phyloP scores from a whole-genome alignment of 2,113 vertebrate species.

The Otus sunia region DNA sequence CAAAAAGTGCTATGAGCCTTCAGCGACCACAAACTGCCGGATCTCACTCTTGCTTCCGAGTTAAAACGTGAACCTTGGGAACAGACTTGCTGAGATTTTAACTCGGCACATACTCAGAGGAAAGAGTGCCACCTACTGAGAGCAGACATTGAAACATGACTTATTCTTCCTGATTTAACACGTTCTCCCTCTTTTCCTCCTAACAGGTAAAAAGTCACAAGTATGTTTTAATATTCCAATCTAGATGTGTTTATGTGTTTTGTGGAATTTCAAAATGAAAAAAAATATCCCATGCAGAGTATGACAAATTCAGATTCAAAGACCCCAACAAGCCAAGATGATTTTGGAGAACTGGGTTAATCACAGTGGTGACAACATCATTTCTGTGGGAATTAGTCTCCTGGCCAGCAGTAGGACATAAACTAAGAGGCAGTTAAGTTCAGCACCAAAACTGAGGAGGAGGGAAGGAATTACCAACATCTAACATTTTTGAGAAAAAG shows the following conservation, averaged over 20 bases:
- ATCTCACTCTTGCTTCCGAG: background rate
- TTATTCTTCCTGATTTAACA: background rate
- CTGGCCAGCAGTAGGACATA: background rate
- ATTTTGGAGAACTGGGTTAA: background rate
- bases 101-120: slow-evolving; percentile 50
- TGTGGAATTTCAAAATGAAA: background rate
- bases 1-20: background rate
- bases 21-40: background rate
- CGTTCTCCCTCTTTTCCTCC: background rate
- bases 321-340: background rate
- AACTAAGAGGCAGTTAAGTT: background rate
- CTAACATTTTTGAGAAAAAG: background rate
- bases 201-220: background rate
- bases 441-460: background rate
- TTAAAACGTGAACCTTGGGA: slow-evolving; percentile 8
- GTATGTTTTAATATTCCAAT: background rate
- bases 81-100: slow-evolving; percentile 3
- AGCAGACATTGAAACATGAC: slow-evolving; percentile 22
- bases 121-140: slow-evolving; percentile 69
- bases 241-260: background rate
- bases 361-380: background rate
- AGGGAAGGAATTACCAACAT: background rate
- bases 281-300: no score
- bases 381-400: background rate
- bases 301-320: background rate